Evolutionary conservation across 2,888 invertebrate genomes (phyloP).

Genomic region (Tenodera sinensis): DNA sequence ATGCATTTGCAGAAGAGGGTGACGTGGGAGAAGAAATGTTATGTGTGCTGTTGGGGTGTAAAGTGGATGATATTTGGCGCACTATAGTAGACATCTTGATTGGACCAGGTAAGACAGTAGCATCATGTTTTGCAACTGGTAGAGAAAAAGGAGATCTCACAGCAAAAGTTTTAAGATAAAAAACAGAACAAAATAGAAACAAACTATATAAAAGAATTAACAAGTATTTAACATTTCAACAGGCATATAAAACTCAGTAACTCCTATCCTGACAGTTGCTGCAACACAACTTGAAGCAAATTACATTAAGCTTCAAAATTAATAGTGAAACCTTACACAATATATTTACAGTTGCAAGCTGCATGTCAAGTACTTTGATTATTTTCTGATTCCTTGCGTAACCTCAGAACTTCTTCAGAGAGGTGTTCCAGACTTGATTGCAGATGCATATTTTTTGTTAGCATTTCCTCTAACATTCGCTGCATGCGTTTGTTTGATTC

Average conservation of each 20-base stretch:
- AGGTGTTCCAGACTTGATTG: neutral
- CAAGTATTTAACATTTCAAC: neutral
- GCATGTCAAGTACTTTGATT: neutral
- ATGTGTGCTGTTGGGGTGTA: neutral
- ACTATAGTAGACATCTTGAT: conserved; percentile 11
- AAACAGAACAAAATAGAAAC: neutral
- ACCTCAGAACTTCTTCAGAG: neutral
- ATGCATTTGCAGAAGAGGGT: neutral
- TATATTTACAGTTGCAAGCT: neutral
- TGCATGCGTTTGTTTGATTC: conserved; percentile 6
- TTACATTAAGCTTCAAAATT: neutral
- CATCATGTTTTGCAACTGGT: neutral
- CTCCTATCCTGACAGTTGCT: neutral
- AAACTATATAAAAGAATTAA: neutral
- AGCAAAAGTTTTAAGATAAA: neutral
- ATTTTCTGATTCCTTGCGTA: neutral
- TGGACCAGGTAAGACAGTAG: neutral
- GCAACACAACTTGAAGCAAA: neutral
- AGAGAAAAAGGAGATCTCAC: neutral
- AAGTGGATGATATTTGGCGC: conserved; percentile 7
- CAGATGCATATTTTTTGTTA: conserved; percentile 7
- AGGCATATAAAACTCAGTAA: neutral
- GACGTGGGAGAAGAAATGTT: neutral
- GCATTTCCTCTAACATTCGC: neutral
- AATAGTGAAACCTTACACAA: neutral